These are phyloP conservation scores for Nycticebus coucang DNA, from an alignment of 2,113 vertebrate species.

Conservation along the genomic window DNA sequence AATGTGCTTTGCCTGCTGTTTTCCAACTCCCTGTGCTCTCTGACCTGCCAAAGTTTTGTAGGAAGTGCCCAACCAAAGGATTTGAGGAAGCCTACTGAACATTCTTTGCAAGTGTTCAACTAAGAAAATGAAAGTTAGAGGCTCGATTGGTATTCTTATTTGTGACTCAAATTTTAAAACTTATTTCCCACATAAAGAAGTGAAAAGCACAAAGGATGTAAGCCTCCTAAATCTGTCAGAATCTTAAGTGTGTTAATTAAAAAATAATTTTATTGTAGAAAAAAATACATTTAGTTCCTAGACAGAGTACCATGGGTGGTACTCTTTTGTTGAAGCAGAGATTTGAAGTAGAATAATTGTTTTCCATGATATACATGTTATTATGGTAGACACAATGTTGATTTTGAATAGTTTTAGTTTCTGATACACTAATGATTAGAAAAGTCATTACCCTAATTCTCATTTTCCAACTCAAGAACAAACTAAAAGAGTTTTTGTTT, in stretches of 20 bases:
- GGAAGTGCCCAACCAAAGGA: slow-evolving; percentile 68
- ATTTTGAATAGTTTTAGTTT: slow-evolving; percentile 53
- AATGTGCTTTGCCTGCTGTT: slow-evolving; percentile 62
- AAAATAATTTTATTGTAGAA: slow-evolving; percentile 43
- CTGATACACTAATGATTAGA: slow-evolving; percentile 13
- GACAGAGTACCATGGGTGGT: slow-evolving; percentile 3
- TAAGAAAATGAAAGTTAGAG: slow-evolving; percentile 66
- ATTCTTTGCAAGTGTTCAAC: slow-evolving; percentile 56
- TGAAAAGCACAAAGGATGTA: slow-evolving; percentile 45
- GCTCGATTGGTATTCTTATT: slow-evolving; percentile 58
- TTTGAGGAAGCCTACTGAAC: slow-evolving; percentile 4
- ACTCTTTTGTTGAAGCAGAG: slow-evolving; percentile 56
- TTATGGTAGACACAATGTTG: slow-evolving; percentile 11
- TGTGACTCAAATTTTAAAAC: slow-evolving; percentile 28
- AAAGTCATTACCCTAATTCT: slow-evolving; percentile 60
- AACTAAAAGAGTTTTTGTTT: slow-evolving; percentile 56
- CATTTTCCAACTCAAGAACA: slow-evolving; percentile 51
- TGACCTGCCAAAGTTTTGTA: slow-evolving; percentile 70
- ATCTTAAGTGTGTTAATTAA: slow-evolving; percentile 27
- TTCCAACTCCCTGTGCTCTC: slow-evolving; percentile 61
- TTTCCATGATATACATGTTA: slow-evolving; percentile 11
- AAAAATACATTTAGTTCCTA: slow-evolving; percentile 42
- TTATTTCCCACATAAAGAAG: slow-evolving; percentile 35
- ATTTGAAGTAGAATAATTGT: slow-evolving; percentile 46
- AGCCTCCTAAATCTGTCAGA: slow-evolving; percentile 1